A percentile compares a stretch with the other conserved stretches of the same genome.
Evolutionary conservation across 2,113 vertebrate genomes (phyloP).

Genomic region (Talpa occidentalis): DNA sequence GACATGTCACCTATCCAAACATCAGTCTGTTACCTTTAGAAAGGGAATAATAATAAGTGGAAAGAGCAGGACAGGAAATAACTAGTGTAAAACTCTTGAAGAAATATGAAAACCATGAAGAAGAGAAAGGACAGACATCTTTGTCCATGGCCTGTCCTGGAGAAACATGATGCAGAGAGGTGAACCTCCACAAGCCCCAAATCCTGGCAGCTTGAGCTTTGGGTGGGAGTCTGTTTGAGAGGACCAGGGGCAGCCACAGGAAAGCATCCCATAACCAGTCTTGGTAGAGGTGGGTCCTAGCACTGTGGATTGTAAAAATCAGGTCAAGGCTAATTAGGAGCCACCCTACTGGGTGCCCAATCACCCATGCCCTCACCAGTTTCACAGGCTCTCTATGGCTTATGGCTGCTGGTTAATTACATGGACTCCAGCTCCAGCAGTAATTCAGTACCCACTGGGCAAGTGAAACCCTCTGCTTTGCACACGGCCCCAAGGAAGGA

Average conservation of each 20-base stretch:
- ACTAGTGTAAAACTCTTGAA: not conserved
- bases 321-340: conserved; percentile 65
- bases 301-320: not conserved
- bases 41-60: not conserved
- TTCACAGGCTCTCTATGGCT: conserved; percentile 35
- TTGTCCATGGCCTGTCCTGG: not conserved
- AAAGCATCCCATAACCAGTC: not conserved
- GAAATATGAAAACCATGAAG: not conserved
- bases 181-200: not conserved
- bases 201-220: not conserved
- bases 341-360: not conserved
- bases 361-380: not conserved
- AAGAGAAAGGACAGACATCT: not conserved
- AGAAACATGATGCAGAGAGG: not conserved
- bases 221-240: not conserved
- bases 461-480: conserved; percentile 64
- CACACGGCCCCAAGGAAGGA: conserved; percentile 42
- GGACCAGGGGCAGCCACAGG: not conserved
- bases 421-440: not conserved
- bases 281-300: not conserved
- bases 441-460: conserved; percentile 74
- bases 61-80: not conserved
- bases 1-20: not conserved
- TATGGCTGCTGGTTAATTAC: conserved; percentile 65
- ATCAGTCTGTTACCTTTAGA: not conserved